A percentile compares a stretch with the other conserved stretches of the same genome.
Evolutionary conservation across 2,797 vertebrate genomes (phyloP).

Genomic region (Anabacerthia variegaticeps): DNA sequence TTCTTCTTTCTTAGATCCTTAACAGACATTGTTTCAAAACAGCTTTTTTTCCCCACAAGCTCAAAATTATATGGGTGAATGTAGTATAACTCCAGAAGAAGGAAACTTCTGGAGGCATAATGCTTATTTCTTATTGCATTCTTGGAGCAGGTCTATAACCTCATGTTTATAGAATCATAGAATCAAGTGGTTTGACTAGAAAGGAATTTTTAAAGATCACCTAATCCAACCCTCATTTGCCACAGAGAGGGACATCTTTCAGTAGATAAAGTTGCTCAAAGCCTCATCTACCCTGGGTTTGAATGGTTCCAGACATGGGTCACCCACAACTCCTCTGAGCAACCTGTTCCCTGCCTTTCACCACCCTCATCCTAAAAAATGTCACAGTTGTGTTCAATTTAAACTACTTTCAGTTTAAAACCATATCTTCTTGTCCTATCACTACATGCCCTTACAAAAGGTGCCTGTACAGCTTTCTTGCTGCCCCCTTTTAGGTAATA

Average conservation of each 20-base stretch:
- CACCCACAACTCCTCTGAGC: neutral
- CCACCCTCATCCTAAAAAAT: neutral
- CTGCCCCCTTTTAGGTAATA: fast-evolving
- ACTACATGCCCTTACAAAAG: neutral
- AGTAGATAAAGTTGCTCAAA: neutral
- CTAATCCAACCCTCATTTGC: neutral
- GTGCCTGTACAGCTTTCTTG: neutral
- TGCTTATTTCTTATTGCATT: neutral
- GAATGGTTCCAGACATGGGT: neutral
- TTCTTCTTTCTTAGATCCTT: neutral
- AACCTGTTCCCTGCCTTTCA: neutral
- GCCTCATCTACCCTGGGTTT: neutral
- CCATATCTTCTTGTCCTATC: neutral
- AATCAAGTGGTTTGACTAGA: neutral
- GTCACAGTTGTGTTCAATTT: neutral
- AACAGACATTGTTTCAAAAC: neutral
- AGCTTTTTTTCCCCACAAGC: neutral
- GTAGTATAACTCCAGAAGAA: neutral
- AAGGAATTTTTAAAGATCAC: neutral
- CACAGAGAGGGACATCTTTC: neutral
- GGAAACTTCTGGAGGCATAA: neutral
- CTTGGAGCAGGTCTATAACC: neutral
- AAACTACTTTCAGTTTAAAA: neutral
- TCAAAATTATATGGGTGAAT: neutral
- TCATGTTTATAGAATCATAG: neutral